A percentile compares a stretch with the other conserved stretches of the same genome.
These are phyloP conservation scores for Eudasyphora cyanicolor DNA, from an alignment of 2,888 invertebrate species.

Conservation along the genomic window DNA sequence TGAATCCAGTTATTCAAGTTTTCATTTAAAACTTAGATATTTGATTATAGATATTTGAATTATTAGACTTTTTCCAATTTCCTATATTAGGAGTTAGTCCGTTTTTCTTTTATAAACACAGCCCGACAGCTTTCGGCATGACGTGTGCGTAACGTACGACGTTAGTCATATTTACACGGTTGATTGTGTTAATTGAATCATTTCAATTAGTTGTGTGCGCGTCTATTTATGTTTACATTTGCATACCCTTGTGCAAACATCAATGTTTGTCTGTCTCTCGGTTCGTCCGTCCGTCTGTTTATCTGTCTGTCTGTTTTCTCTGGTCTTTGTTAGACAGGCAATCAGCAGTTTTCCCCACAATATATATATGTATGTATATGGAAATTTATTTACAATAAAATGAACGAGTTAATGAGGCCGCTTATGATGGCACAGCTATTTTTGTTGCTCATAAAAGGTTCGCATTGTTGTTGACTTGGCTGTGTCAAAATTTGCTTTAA, in stretches of 20 bases:
- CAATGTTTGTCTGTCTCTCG: no score
- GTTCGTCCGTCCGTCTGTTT: neutral
- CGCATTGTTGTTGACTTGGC: neutral
- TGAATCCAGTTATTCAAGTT: no score
- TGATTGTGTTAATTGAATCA: constrained; percentile 36
- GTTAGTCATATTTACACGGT: constrained; percentile 34
- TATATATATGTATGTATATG: neutral
- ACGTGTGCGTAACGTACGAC: neutral
- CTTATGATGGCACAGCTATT: no score
- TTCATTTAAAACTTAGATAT: no score
- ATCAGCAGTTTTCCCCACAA: neutral
- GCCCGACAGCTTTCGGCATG: no score
- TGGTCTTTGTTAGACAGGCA: neutral
- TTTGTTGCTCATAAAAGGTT: neutral
- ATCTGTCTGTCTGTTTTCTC: neutral
- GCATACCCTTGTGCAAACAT: neutral
- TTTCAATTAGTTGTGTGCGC: constrained; percentile 17
- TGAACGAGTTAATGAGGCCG: constrained; percentile 12
- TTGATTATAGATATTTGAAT: no score
- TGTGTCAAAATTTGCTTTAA: constrained; percentile 1
- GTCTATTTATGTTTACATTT: neutral
- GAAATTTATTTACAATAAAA: constrained; percentile 4
- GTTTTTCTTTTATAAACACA: no score
- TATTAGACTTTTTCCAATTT: no score
- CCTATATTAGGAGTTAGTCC: no score